These are phyloP conservation scores for Eurystomus gularis DNA, from an alignment of 2,113 vertebrate species.

Conservation along the genomic window DNA sequence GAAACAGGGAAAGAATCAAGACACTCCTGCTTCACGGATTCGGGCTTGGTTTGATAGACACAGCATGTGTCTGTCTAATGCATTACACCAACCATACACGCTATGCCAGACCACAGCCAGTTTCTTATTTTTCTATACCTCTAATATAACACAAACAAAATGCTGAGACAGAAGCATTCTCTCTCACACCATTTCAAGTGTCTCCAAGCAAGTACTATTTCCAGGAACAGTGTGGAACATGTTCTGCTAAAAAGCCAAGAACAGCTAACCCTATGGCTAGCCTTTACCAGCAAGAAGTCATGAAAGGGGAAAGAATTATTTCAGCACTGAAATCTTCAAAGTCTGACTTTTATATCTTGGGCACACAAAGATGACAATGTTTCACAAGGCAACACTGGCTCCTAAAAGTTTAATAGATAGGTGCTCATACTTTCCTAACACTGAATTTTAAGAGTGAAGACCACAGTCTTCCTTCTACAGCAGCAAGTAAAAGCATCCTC, in stretches of 20 bases:
- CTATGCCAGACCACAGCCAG: neutral
- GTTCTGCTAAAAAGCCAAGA: neutral
- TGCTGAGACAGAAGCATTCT: neutral
- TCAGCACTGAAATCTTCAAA: neutral
- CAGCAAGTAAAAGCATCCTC: neutral
- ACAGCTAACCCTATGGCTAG: rapidly evolving
- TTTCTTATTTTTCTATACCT: neutral
- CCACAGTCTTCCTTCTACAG: neutral
- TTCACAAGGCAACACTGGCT: neutral
- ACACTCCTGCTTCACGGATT: neutral
- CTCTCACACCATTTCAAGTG: neutral
- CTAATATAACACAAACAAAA: neutral
- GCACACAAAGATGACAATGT: neutral
- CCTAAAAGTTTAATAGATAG: neutral
- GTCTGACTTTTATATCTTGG: neutral
- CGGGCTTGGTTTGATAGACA: neutral
- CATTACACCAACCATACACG: neutral
- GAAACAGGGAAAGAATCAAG: neutral
- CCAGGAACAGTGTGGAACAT: neutral
- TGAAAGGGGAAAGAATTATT: neutral
- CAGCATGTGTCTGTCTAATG: rapidly evolving
- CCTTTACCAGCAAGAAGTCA: neutral
- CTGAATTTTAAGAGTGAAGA: neutral
- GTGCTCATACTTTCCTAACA: neutral
- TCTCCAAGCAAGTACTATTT: neutral